Conservation (phyloP, 2,113 vertebrate genomes). For the Osmerus eperlanus region DNA sequence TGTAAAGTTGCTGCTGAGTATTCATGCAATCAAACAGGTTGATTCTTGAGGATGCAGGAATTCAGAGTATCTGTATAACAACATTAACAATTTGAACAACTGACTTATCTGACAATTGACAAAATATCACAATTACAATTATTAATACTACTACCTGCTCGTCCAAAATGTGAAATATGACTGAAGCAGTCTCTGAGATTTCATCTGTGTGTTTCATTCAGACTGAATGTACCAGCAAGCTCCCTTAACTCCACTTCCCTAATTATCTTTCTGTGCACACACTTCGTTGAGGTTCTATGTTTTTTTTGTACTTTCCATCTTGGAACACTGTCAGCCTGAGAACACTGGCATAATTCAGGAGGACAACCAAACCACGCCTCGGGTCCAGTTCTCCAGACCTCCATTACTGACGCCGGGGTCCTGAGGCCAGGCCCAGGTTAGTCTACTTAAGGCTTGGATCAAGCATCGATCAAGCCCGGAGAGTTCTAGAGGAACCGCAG, state of each 20-base stretch:
- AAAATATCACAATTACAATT: too few species aligned
- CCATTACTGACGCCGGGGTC: background rate
- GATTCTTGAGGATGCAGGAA: constrained; percentile 1
- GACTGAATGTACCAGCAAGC: background rate
- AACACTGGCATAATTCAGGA: background rate
- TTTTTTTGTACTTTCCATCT: background rate
- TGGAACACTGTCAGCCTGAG: background rate
- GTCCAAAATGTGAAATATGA: too few species aligned
- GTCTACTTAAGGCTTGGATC: background rate
- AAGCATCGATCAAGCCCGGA: background rate
- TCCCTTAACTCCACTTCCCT: background rate
- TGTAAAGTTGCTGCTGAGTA: background rate
- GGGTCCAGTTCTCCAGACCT: constrained; percentile 11
- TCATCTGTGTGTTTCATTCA: background rate
- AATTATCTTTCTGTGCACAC: background rate
- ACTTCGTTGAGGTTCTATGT: constrained; percentile 10
- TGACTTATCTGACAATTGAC: background rate
- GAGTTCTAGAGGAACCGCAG: constrained; percentile 76
- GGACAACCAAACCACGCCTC: background rate
- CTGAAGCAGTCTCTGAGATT: too few species aligned
- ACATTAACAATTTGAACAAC: background rate
- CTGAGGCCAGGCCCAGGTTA: background rate
- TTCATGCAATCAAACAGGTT: background rate
- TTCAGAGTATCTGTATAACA: constrained; percentile 12
- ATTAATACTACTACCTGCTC: too few species aligned